These are phyloP conservation scores for Acronicta alni DNA, from an alignment of 2,888 invertebrate genomes.

Conservation along the genomic window DNA sequence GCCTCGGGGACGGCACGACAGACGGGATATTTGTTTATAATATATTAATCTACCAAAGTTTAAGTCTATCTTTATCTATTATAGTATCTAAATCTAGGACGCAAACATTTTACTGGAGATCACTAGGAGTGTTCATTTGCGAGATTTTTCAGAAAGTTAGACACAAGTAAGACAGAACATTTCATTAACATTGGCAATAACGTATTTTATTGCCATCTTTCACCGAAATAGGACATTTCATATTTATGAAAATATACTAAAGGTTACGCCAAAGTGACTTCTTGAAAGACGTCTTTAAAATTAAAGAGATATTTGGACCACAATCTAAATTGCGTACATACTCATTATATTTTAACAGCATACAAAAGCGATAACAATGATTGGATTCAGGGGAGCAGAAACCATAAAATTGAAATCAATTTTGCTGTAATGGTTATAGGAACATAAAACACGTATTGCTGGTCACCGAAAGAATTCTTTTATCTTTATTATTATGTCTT, in stretches of 20 bases:
- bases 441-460: conserved; percentile 80
- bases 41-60: too few relatives aligned
- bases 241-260: conserved; percentile 33
- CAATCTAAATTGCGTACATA: conserved; percentile 76
- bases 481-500: conserved; percentile 67
- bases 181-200: conserved; percentile 23
- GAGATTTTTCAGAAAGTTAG: conserved; percentile 7
- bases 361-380: conserved; percentile 86
- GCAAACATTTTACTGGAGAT: too few relatives aligned
- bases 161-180: conserved; percentile 23
- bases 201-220: conserved; percentile 44
- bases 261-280: conserved; percentile 34
- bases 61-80: too few relatives aligned
- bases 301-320: conserved; percentile 61
- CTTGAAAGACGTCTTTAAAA: conserved; percentile 41
- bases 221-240: conserved; percentile 32
- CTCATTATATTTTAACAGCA: conserved; percentile 86
- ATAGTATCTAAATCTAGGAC: too few relatives aligned
- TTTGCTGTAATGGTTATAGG: conserved; percentile 87
- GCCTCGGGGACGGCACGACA: too few relatives aligned
- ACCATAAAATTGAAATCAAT: conserved; percentile 89
- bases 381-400: conserved; percentile 88
- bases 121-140: conserved; percentile 5
- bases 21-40: too few relatives aligned
- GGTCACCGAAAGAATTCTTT: conserved; percentile 72